These are phyloP conservation scores for Chaenodraco wilsoni DNA, from an alignment of 2,797 vertebrate genomes.

Conservation along the genomic window DNA sequence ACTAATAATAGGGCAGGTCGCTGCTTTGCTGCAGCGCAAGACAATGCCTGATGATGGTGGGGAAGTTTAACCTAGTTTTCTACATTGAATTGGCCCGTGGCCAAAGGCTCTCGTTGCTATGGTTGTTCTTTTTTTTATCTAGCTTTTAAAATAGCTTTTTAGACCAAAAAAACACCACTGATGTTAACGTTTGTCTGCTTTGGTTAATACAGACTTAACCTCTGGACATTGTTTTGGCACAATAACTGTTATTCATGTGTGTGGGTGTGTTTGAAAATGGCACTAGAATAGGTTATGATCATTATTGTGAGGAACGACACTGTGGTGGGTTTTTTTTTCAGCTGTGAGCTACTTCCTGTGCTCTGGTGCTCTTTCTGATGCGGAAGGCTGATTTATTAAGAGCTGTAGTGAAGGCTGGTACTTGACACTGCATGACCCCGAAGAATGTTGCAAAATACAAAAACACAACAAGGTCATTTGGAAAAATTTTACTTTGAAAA, in stretches of 20 bases:
- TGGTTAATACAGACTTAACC: not conserved
- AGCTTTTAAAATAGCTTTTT: not conserved
- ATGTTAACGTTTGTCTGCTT: not conserved
- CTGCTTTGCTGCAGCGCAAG: not conserved
- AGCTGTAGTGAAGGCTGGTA: not conserved
- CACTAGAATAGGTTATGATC: conserved; percentile 4
- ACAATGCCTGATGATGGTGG: not conserved
- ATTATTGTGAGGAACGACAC: not conserved
- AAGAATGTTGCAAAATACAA: not conserved
- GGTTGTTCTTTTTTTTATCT: not conserved
- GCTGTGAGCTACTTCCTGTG: conserved; percentile 65
- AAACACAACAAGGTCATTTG: not conserved
- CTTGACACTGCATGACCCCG: not conserved
- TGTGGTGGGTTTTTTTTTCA: conserved; percentile 21
- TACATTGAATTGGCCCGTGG: conserved; percentile 9
- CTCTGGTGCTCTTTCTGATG: conserved; percentile 23
- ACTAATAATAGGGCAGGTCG: not conserved
- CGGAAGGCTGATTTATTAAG: conserved; percentile 33
- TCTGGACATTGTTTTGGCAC: not conserved
- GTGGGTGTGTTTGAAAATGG: conserved; percentile 9
- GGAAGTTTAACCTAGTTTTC: conserved; percentile 21
- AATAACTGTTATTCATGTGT: not conserved
- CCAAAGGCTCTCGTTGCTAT: not conserved
- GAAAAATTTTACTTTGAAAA: not conserved
- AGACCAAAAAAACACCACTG: not conserved